These are phyloP conservation scores for Limanda limanda DNA, from an alignment of 2,113 vertebrate species.

Conservation along the genomic window DNA sequence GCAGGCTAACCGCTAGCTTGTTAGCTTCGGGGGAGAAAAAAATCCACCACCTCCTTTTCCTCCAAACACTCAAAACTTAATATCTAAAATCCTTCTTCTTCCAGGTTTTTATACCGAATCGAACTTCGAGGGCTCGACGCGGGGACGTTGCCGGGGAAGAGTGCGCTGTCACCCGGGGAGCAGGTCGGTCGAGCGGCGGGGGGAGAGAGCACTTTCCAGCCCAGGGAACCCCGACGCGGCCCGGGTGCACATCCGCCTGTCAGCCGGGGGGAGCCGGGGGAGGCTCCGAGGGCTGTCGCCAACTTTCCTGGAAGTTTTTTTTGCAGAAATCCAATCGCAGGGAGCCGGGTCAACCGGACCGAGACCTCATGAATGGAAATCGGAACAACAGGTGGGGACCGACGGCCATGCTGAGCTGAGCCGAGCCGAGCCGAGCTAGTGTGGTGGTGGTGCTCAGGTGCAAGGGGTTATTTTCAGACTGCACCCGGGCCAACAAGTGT, in stretches of 20 bases:
- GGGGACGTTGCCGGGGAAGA: constrained; percentile 16
- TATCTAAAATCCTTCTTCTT: neutral
- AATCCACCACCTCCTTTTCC: constrained; percentile 28
- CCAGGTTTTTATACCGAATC: constrained; percentile 7
- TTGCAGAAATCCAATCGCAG: constrained; percentile 44
- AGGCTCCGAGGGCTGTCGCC: constrained; percentile 14
- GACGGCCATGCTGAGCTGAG: constrained; percentile 8
- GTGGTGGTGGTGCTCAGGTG: constrained; percentile 32
- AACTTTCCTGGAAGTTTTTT: neutral
- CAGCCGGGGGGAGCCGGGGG: constrained; percentile 27
- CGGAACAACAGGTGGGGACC: constrained; percentile 90
- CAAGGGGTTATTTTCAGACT: constrained; percentile 26
- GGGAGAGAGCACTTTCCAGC: constrained; percentile 50
- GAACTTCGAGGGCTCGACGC: neutral
- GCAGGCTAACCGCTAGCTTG: constrained; percentile 67
- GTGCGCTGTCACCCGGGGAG: constrained; percentile 14
- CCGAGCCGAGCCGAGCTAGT: neutral
- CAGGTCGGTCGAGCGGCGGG: neutral
- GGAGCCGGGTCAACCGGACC: constrained; percentile 81
- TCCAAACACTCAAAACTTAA: neutral
- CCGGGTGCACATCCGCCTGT: constrained; percentile 55
- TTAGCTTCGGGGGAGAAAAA: constrained; percentile 48
- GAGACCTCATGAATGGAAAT: constrained; percentile 99
- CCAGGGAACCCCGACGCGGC: constrained; percentile 64
- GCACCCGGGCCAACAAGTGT: neutral